phyloP scores from a whole-genome alignment of 2,888 invertebrate genomes.

The Gisinianus flammeolus region DNA sequence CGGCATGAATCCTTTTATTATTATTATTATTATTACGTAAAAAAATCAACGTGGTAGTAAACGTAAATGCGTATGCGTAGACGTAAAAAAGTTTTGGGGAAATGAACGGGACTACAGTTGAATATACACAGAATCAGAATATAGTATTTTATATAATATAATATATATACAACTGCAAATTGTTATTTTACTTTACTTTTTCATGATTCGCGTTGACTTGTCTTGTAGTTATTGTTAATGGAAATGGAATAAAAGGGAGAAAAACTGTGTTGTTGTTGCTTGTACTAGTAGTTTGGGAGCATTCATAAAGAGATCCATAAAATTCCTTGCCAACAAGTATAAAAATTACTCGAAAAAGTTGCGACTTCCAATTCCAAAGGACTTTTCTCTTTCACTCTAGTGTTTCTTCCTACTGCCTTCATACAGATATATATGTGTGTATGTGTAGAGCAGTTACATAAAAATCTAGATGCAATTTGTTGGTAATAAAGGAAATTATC shows the following conservation, averaged over 20 bases:
- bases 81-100: background rate
- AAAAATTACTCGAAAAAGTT: background rate
- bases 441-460: background rate
- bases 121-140: background rate
- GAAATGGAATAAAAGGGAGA: background rate
- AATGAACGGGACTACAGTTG: background rate
- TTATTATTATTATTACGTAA: background rate
- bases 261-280: background rate
- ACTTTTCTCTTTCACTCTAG: background rate
- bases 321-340: background rate
- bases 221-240: background rate
- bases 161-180: background rate
- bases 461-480: conserved; percentile 4
- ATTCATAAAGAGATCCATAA: background rate
- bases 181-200: background rate
- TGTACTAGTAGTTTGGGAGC: background rate
- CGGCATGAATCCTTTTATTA: background rate
- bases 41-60: no score
- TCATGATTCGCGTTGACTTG: background rate
- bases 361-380: background rate
- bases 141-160: no score
- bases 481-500: conserved; percentile 6
- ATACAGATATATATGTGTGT: background rate
- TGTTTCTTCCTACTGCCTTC: background rate
- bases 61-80: no score